A percentile compares a stretch with the other conserved stretches of the same genome.
phyloP scores from a whole-genome alignment of 2,113 vertebrate species.

The Rhizomys pruinosus region DNA sequence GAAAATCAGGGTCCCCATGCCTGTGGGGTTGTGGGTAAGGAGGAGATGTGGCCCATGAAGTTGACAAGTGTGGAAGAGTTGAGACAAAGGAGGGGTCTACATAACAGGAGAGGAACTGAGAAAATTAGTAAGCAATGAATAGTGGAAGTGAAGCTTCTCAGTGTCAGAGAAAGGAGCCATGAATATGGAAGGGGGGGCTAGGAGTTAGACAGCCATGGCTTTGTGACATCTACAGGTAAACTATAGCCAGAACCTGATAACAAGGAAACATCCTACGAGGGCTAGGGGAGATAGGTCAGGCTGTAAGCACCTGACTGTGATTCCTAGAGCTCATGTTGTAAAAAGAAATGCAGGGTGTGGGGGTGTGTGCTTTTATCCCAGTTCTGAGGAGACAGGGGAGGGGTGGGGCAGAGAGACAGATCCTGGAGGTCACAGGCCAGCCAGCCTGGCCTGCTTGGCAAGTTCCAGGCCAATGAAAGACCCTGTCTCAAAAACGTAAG shows the following conservation, averaged over 20 bases:
- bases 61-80: no score
- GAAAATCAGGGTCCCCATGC: background rate
- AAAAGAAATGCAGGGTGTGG: background rate
- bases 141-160: background rate
- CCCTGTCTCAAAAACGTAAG: background rate
- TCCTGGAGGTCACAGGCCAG: background rate
- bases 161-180: background rate
- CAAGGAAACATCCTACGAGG: background rate
- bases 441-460: background rate
- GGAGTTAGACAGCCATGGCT: background rate
- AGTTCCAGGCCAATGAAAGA: background rate
- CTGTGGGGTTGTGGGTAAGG: background rate
- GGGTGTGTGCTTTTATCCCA: background rate
- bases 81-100: background rate
- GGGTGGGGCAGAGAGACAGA: background rate
- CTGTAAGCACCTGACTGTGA: background rate
- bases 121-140: background rate
- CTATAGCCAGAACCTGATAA: background rate
- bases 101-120: background rate
- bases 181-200: background rate
- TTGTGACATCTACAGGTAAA: background rate
- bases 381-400: background rate
- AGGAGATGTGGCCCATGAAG: background rate
- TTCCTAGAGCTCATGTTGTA: background rate
- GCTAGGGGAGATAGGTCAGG: background rate